Evolutionary conservation across 2,888 invertebrate genomes (phyloP).

Genomic region (Chrysolina oricalcia): DNA sequence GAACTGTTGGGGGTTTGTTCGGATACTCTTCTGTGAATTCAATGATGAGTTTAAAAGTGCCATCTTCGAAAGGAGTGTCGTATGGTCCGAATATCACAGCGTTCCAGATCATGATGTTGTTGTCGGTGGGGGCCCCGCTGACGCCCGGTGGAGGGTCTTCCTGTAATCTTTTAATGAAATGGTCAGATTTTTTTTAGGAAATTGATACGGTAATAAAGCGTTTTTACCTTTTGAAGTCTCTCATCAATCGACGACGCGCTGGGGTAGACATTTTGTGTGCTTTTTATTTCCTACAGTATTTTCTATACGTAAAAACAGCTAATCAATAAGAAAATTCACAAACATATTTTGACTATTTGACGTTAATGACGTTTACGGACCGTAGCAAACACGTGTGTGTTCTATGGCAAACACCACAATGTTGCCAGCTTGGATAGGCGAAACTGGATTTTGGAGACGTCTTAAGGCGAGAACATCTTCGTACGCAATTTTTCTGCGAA

Average conservation of each 20-base stretch:
- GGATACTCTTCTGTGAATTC: slow-evolving; percentile 99
- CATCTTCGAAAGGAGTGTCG: slow-evolving; percentile 99
- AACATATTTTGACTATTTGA: too few relatives aligned
- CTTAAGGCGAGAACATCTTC: too few relatives aligned
- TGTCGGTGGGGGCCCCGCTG: slow-evolving; percentile 99
- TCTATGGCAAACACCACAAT: too few relatives aligned
- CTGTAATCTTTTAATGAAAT: slow-evolving; percentile 80
- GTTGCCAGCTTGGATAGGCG: too few relatives aligned
- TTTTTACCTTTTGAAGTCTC: slow-evolving; percentile 91
- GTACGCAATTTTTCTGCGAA: too few relatives aligned
- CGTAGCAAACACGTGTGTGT: too few relatives aligned
- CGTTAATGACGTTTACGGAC: too few relatives aligned
- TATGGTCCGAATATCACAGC: slow-evolving; percentile 99
- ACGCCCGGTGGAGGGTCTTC: slow-evolving; percentile 99
- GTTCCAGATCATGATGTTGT: slow-evolving; percentile 99
- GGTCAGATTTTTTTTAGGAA: neutral
- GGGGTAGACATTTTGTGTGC: slow-evolving; percentile 93
- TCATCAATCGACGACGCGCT: slow-evolving; percentile 98
- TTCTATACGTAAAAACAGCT: too few relatives aligned
- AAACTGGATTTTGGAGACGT: too few relatives aligned
- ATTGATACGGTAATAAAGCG: slow-evolving; percentile 35
- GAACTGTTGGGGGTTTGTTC: slow-evolving; percentile 99
- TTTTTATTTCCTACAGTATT: too few relatives aligned
- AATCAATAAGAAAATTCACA: too few relatives aligned
- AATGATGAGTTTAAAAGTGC: slow-evolving; percentile 99